Conservation (phyloP, 2,797 vertebrate genomes). For the Miichthys miiuy region DNA sequence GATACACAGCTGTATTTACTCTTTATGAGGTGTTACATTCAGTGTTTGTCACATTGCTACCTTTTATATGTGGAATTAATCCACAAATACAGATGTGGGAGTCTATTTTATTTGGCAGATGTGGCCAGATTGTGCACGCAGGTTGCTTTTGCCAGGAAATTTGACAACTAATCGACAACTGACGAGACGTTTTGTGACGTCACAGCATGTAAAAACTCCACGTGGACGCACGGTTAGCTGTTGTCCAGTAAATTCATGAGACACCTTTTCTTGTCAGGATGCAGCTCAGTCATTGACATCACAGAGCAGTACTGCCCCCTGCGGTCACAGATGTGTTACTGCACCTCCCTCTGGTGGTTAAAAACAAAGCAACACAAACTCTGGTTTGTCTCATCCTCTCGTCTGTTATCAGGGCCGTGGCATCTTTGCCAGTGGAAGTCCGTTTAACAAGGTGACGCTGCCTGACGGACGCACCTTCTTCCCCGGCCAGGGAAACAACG, state of each 20-base stretch:
- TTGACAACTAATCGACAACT: background rate
- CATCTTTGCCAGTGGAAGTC: slow-evolving; percentile 97
- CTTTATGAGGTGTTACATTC: background rate
- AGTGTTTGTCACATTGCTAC: too few species aligned
- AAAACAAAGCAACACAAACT: background rate
- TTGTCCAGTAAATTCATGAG: background rate
- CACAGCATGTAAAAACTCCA: background rate
- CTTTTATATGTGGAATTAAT: background rate
- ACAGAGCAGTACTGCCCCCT: background rate
- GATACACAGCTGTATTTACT: background rate
- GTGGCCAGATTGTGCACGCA: background rate
- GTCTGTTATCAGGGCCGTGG: slow-evolving; percentile 88
- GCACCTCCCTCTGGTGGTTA: background rate
- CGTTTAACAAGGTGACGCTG: slow-evolving; percentile 93
- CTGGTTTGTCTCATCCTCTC: background rate
- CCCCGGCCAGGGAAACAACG: slow-evolving; percentile 98
- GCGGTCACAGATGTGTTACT: slow-evolving; percentile 1
- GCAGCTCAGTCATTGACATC: too few species aligned
- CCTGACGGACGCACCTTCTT: slow-evolving; percentile 91
- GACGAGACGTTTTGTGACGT: background rate
- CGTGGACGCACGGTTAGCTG: too few species aligned
- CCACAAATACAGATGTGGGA: background rate
- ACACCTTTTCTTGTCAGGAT: background rate
- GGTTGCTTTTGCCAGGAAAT: background rate
- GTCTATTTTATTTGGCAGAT: background rate